Evolutionary conservation across 2,888 invertebrate species (phyloP).

Genomic region (Dione juno): DNA sequence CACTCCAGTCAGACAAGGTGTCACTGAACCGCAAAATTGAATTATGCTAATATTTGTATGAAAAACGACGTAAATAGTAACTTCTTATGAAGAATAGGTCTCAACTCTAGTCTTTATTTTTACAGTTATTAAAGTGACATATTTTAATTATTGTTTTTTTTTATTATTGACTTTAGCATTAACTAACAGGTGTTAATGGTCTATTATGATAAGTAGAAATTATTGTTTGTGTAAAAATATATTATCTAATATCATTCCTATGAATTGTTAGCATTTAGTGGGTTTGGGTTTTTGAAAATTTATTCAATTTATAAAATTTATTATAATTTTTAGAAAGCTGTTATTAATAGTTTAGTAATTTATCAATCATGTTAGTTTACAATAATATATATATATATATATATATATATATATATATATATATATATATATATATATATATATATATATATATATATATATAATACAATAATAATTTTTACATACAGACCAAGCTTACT

Average conservation of each 20-base stretch:
- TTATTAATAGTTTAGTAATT: too few species aligned
- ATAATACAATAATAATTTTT: too few species aligned
- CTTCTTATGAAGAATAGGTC: background rate
- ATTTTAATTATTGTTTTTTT: background rate
- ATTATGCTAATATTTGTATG: background rate
- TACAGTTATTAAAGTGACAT: background rate
- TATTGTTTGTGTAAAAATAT: background rate
- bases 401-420: too few species aligned
- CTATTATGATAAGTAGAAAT: conserved; percentile 7
- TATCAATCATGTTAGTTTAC: too few species aligned
- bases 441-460: too few species aligned
- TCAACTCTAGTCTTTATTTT: background rate
- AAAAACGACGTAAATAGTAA: background rate
- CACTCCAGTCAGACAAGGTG: too few species aligned
- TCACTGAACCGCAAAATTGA: too few species aligned
- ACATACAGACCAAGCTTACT: too few species aligned
- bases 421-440: too few species aligned
- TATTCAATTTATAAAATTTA: too few species aligned
- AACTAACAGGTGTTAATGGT: background rate
- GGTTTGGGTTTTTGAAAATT: background rate
- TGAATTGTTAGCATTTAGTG: conserved; percentile 2
- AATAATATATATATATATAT: too few species aligned
- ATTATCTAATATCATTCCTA: conserved; percentile 10
- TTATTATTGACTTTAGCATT: background rate
- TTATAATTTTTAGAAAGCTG: background rate